Percentiles rank a stretch among this genome's conserved stretches.
phyloP scores from a whole-genome alignment of 2,113 vertebrate genomes.

The Scalopus aquaticus region DNA sequence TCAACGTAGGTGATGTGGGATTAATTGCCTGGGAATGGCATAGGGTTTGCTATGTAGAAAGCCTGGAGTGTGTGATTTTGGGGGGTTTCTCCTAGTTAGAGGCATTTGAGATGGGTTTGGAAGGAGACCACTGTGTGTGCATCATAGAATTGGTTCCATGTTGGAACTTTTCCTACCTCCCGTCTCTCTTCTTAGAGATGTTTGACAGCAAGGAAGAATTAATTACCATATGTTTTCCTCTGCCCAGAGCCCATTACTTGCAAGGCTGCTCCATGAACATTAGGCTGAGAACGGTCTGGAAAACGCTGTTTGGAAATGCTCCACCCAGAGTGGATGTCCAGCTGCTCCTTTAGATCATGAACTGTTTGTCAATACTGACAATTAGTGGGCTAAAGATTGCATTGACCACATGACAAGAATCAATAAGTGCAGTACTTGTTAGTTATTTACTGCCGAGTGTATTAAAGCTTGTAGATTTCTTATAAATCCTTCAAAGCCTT shows the following conservation, averaged over 20 bases:
- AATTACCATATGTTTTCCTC: background rate
- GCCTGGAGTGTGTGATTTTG: background rate
- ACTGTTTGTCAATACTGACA: conserved; percentile 88
- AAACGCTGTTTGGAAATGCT: conserved; percentile 72
- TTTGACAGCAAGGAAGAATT: conserved; percentile 37
- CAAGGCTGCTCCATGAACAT: background rate
- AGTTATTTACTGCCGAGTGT: conserved; percentile 91
- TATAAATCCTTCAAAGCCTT: conserved; percentile 90
- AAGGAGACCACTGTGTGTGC: rapidly evolving
- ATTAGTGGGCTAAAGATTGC: conserved; percentile 89
- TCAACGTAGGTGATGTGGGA: background rate
- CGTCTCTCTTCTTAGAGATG: background rate
- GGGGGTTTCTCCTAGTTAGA: background rate
- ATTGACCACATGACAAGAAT: conserved; percentile 87
- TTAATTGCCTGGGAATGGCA: background rate
- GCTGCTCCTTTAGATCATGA: conserved; percentile 87
- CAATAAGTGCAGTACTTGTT: conserved; percentile 84
- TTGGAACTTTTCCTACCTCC: background rate
- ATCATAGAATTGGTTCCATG: background rate
- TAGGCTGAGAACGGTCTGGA: conserved; percentile 14
- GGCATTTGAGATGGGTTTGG: background rate
- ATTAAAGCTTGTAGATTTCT: conserved; percentile 91
- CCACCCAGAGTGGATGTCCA: conserved; percentile 77
- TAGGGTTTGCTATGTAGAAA: background rate
- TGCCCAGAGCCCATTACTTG: background rate